A percentile compares a stretch with the other conserved stretches of the same genome.
Conservation (phyloP, 2,797 vertebrate genomes). For the Gambusia yucatana region DNA sequence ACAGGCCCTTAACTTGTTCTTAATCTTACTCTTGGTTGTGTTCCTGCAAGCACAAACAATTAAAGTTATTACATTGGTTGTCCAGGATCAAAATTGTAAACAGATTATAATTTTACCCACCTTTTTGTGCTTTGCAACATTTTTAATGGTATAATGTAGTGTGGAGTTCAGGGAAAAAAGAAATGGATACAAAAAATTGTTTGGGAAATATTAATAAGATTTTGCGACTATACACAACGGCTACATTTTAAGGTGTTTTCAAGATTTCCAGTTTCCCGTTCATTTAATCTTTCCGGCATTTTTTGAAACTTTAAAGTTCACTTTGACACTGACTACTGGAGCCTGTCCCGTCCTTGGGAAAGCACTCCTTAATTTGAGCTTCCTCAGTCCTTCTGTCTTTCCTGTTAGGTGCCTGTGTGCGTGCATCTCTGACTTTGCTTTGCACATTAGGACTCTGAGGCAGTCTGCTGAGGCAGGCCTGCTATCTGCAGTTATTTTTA, state of each 20-base stretch:
- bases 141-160: conserved; percentile 1
- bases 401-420: not conserved
- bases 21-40: not conserved
- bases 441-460: not conserved
- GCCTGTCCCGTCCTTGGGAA: conserved; percentile 16
- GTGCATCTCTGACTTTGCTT: not conserved
- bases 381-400: not conserved
- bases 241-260: not conserved
- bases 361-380: not conserved
- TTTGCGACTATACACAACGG: not conserved
- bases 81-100: not conserved
- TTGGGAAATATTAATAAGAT: not conserved
- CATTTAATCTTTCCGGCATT: not conserved
- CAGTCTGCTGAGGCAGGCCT: not conserved
- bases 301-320: conserved; percentile 6
- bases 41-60: not conserved
- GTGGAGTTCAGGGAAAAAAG: not conserved
- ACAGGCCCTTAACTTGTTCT: too few species aligned
- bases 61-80: not conserved
- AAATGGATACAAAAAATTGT: not conserved
- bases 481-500: conserved; percentile 1
- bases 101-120: not conserved
- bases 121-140: not conserved
- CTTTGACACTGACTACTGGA: conserved; percentile 13
- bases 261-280: not conserved